Conservation (phyloP, 2,113 vertebrate genomes). For the Pseudorhombus dupliciocellatus region DNA sequence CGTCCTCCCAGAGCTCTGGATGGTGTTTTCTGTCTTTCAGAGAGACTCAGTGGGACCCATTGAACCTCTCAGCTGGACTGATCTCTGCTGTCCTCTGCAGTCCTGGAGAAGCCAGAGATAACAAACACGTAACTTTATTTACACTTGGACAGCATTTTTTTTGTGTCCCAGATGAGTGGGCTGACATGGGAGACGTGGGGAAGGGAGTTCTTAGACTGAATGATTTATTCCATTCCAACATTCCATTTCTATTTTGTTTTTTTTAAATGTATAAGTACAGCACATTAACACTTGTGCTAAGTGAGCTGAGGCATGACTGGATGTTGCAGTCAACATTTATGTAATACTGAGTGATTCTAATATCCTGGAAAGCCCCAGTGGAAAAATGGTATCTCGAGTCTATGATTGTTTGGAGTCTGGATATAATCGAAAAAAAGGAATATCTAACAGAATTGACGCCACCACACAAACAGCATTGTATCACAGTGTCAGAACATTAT, state of each 20-base stretch:
- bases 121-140: constrained; percentile 30
- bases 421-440: too few species aligned
- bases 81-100: constrained; percentile 1
- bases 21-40: too few species aligned
- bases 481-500: too few species aligned
- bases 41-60: too few species aligned
- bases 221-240: not conserved
- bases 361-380: too few species aligned
- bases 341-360: too few species aligned
- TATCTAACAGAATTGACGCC: too few species aligned
- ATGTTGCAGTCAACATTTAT: not conserved
- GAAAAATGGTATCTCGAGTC: too few species aligned
- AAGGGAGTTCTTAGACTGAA: not conserved
- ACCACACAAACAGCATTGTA: too few species aligned
- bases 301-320: not conserved
- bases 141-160: constrained; percentile 32
- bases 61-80: constrained; percentile 17
- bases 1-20: too few species aligned
- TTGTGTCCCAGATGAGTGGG: constrained; percentile 11
- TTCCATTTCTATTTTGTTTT: not conserved
- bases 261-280: not conserved
- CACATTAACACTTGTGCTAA: not conserved
- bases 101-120: constrained; percentile 20
- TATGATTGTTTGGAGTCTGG: too few species aligned
- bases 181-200: not conserved